phyloP scores from a whole-genome alignment of 2,797 vertebrate species.

The Heterohyrax brucei region DNA sequence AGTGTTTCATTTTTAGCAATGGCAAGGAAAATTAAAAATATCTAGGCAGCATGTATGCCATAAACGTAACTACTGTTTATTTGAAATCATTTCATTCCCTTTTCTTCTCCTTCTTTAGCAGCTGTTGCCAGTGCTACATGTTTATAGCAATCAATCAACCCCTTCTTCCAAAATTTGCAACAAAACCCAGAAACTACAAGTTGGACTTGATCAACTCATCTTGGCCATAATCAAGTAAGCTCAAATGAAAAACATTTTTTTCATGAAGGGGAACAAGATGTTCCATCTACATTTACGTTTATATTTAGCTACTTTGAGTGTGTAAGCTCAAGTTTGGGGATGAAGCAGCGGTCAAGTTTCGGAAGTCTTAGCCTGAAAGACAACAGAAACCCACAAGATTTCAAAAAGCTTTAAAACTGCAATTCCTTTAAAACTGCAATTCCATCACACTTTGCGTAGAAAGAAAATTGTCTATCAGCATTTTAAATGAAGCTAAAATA shows the following conservation, averaged over 20 bases:
- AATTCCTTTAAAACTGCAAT: neutral
- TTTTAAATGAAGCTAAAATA: conserved; percentile 62
- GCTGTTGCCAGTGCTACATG: conserved; percentile 73
- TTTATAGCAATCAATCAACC: conserved; percentile 82
- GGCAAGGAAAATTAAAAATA: conserved; percentile 80
- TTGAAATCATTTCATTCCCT: conserved; percentile 74
- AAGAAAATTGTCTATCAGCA: conserved; percentile 4
- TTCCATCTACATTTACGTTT: conserved; percentile 64
- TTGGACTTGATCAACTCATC: conserved; percentile 74
- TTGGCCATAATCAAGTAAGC: conserved; percentile 81
- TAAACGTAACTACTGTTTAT: conserved; percentile 81
- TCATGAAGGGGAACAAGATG: conserved; percentile 46
- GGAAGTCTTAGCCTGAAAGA: conserved; percentile 48
- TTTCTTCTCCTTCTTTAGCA: conserved; percentile 58
- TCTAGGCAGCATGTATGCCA: conserved; percentile 67
- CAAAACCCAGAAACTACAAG: conserved; percentile 75
- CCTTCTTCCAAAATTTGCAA: conserved; percentile 79
- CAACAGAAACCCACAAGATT: neutral
- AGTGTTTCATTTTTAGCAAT: conserved; percentile 77
- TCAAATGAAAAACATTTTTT: conserved; percentile 80
- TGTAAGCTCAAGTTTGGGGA: conserved; percentile 26
- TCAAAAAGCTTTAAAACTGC: conserved; percentile 31
- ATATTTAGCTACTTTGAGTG: conserved; percentile 64
- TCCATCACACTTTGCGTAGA: neutral
- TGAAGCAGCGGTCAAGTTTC: conserved; percentile 51